These are phyloP conservation scores for Acrobasis consociella DNA, from an alignment of 2,888 invertebrate species.

Conservation along the genomic window DNA sequence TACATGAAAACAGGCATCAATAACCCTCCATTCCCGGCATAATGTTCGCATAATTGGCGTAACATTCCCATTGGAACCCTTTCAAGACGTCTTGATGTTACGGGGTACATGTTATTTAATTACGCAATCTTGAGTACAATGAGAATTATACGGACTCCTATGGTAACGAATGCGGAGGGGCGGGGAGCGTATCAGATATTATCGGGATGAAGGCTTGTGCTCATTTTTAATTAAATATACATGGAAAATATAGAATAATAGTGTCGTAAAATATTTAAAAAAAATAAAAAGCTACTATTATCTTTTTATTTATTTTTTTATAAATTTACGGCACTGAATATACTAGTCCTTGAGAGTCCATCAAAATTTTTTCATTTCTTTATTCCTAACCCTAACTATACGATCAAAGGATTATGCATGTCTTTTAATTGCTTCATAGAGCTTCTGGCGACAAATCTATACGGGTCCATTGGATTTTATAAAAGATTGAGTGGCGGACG, in stretches of 20 bases:
- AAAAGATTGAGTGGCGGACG: too few relatives aligned
- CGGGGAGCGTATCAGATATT: conserved; percentile 29
- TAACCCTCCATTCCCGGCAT: conserved; percentile 78
- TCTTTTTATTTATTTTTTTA: too few relatives aligned
- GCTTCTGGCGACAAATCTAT: too few relatives aligned
- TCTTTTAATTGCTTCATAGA: too few relatives aligned
- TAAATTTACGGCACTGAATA: too few relatives aligned
- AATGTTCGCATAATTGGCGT: conserved; percentile 82
- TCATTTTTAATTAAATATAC: conserved; percentile 31
- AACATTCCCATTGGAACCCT: conserved; percentile 80
- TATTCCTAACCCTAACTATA: too few relatives aligned
- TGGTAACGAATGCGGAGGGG: conserved; percentile 48
- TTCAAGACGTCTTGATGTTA: conserved; percentile 78
- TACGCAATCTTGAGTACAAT: conserved; percentile 80
- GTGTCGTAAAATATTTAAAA: too few relatives aligned
- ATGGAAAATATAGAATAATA: background rate
- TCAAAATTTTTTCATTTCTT: too few relatives aligned
- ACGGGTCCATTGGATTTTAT: too few relatives aligned
- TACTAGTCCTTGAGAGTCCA: too few relatives aligned
- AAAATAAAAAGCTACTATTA: too few relatives aligned
- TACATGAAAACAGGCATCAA: conserved; percentile 57
- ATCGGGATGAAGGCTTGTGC: conserved; percentile 42
- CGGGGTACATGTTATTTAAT: conserved; percentile 82
- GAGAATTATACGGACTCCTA: conserved; percentile 72
- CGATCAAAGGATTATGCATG: too few relatives aligned